Conservation (phyloP, 1,140 invertebrate genomes). For the Drosophila seguyi region DNA sequence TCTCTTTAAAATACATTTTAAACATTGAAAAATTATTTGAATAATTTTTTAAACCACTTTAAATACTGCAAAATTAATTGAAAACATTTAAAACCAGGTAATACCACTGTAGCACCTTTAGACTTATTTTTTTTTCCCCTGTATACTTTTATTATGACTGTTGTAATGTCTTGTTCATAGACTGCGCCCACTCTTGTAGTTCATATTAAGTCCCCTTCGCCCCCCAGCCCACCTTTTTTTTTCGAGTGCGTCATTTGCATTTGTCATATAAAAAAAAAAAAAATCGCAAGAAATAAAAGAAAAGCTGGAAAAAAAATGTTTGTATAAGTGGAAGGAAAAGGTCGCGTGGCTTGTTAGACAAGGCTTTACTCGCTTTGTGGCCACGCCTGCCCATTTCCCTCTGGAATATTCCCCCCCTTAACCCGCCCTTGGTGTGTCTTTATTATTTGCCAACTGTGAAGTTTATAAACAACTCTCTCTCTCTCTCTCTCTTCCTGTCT, state of each 20-base stretch:
- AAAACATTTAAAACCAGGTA: neutral
- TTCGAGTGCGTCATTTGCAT: conserved; percentile 73
- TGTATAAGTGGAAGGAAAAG: conserved; percentile 44
- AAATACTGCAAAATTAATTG: too few relatives aligned
- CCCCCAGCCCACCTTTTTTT: neutral
- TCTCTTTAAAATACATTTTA: too few relatives aligned
- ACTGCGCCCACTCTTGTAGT: conserved; percentile 53
- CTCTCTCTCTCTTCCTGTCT: neutral
- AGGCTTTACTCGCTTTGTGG: conserved; percentile 22
- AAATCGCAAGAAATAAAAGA: neutral
- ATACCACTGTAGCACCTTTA: conserved; percentile 30
- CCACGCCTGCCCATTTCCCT: conserved; percentile 1
- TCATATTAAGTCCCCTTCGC: conserved; percentile 32
- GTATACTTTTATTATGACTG: conserved; percentile 20
- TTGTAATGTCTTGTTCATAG: conserved; percentile 48
- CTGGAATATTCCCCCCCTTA: conserved; percentile 1
- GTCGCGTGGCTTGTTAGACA: conserved; percentile 51
- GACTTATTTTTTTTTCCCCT: conserved; percentile 3
- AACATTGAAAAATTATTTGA: too few relatives aligned
- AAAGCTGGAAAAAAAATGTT: neutral
- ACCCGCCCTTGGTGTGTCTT: conserved; percentile 3
- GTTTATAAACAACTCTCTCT: conserved; percentile 25
- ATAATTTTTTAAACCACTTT: too few relatives aligned
- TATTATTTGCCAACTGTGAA: conserved; percentile 48
- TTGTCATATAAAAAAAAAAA: conserved; percentile 56